Percentiles rank a stretch among this genome's conserved stretches.
Conservation (phyloP, 2,797 vertebrate species). For the Amblyraja radiata region DNA sequence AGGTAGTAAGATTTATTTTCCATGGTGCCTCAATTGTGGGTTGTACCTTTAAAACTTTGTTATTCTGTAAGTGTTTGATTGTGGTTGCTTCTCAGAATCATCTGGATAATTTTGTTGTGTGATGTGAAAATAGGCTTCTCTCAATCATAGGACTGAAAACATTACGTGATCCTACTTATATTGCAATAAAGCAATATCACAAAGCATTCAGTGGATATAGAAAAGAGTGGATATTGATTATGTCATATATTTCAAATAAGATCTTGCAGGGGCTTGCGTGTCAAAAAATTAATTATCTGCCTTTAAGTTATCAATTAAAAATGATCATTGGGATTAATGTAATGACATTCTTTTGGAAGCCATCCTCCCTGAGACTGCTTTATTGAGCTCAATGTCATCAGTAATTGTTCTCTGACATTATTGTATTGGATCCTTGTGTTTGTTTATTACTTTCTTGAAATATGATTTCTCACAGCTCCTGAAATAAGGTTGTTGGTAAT, state of each 20-base stretch:
- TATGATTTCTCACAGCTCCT: background rate
- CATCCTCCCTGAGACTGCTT: background rate
- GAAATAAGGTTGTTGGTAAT: constrained; percentile 1
- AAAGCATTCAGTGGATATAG: background rate
- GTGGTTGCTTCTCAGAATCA: too few species aligned
- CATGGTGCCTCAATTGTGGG: too few species aligned
- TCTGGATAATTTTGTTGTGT: too few species aligned
- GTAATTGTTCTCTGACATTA: constrained; percentile 5
- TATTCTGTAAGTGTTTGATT: too few species aligned
- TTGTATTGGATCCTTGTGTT: constrained; percentile 5
- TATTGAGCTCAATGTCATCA: constrained; percentile 3
- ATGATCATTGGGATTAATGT: constrained; percentile 2
- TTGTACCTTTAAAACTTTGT: too few species aligned
- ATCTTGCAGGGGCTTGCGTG: background rate
- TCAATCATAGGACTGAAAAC: too few species aligned
- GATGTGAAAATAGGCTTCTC: too few species aligned
- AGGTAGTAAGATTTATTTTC: too few species aligned
- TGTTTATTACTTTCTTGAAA: constrained; percentile 3
- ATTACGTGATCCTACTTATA: too few species aligned
- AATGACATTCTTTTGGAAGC: background rate
- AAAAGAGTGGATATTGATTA: background rate
- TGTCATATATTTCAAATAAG: background rate
- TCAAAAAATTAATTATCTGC: background rate
- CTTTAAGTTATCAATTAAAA: background rate
- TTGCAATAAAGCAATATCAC: background rate